Evolutionary conservation across 2,113 vertebrate genomes (phyloP).

Genomic region (Corydoras maculifer): DNA sequence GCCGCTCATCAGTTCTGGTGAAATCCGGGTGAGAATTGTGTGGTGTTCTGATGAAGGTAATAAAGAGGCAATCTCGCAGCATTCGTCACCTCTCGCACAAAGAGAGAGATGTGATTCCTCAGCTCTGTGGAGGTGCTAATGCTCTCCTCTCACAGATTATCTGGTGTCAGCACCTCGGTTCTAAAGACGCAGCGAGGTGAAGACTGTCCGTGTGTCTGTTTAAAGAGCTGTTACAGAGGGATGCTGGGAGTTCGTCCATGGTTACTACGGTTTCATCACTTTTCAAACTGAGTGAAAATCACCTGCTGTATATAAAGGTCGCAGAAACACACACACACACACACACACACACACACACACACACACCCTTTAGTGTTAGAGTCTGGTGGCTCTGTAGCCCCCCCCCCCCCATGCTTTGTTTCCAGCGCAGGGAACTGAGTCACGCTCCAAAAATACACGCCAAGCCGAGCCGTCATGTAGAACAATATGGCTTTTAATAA

Average conservation of each 20-base stretch:
- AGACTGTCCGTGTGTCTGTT: neutral
- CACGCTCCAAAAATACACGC: conserved; percentile 17
- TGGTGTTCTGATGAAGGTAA: too few relatives aligned
- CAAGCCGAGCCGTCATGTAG: neutral
- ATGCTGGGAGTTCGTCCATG: conserved; percentile 9
- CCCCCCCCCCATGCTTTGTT: neutral
- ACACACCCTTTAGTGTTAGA: neutral
- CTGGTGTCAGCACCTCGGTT: conserved; percentile 4
- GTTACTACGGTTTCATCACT: conserved; percentile 32
- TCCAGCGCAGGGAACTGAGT: conserved; percentile 1
- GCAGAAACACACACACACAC: neutral
- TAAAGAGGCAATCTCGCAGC: too few relatives aligned
- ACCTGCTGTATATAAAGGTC: conserved; percentile 22
- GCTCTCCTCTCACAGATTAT: conserved; percentile 26
- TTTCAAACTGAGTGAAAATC: conserved; percentile 27
- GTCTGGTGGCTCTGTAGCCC: neutral
- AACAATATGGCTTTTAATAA: neutral
- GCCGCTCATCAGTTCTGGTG: too few relatives aligned
- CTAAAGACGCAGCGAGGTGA: neutral
- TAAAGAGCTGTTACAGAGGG: conserved; percentile 18
- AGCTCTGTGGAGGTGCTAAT: conserved; percentile 16
- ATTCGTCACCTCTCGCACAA: neutral
- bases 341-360: neutral
- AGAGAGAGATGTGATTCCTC: conserved; percentile 7
- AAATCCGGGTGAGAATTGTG: too few relatives aligned